Evolutionary conservation across 2,888 invertebrate species (phyloP), one percentile per base, ranked within the genome.

Genomic region (Eurois occulta): DNA sequence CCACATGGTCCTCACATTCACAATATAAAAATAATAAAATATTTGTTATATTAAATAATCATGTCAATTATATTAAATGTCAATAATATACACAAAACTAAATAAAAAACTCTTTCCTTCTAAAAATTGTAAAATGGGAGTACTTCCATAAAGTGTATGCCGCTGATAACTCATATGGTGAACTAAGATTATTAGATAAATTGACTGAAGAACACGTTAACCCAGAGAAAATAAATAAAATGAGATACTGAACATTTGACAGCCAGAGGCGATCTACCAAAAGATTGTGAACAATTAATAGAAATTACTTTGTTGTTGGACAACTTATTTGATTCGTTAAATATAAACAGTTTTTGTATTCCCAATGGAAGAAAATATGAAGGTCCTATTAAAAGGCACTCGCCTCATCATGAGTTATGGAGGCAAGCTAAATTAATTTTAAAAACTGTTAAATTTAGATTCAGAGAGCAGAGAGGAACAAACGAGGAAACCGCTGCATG

Each of bases 341-440:
- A 76, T 58, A 32, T 28, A 3, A 7, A 60, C 24, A 8, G 18
- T 18, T 72, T 76, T 16, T 7, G 21, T 1, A 28, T 68, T 35
- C 62, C 43, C 1, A 68, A 80, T 38, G 77, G 80, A 6, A 77
- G 77, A 74, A 71, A 38, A 10, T 74, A 43, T 74, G 77, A 58
- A 55, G 71, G 62, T 2, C 38, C 52, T n/a, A 38, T 80, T 21
- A 80, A 46, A 72, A n/a, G 7, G 5, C 24, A 76, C 38, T 76
- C 80, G 3, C 70, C 76, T 16, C 73, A 80, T n/a, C 76, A 73
- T 35, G 1, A 73, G 28, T 24, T 68, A 3, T 80, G 73, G 76
- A 6, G 7, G 21, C 35, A 80, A 18, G n/a, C 70, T 4, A 66
- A 46, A 55, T 6, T 55, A 62, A n/a, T 72, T n/a, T 58, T 77